phyloP scores from a whole-genome alignment of 2,113 vertebrate genomes.

The Thunnus maccoyii region DNA sequence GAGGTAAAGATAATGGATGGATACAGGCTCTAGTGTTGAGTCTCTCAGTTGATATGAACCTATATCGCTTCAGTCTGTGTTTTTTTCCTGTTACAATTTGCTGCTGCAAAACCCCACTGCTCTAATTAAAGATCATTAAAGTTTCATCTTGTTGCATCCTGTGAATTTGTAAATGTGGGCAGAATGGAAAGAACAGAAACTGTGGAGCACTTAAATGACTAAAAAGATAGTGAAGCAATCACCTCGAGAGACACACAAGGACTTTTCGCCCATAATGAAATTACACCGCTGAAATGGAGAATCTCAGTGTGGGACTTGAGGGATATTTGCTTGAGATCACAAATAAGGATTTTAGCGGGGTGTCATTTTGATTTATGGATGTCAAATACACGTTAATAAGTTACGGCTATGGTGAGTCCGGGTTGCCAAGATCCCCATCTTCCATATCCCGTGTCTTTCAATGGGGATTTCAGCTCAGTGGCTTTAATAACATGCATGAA shows the following conservation, averaged over 20 bases:
- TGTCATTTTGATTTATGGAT: conserved; percentile 73
- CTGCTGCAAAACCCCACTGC: background rate
- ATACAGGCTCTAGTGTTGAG: too few relatives aligned
- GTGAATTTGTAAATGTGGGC: background rate
- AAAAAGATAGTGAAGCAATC: background rate
- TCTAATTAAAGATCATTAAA: background rate
- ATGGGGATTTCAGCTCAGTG: conserved; percentile 88
- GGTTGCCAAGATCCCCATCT: conserved; percentile 87
- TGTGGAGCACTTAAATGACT: background rate
- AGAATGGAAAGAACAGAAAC: conserved; percentile 13
- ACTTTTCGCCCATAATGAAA: conserved; percentile 10
- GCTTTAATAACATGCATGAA: conserved; percentile 96
- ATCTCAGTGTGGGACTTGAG: conserved; percentile 11
- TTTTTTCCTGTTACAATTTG: background rate
- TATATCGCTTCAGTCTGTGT: too few relatives aligned
- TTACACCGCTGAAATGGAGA: background rate
- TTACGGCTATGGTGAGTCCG: conserved; percentile 85
- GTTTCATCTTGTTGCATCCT: background rate
- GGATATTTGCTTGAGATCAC: conserved; percentile 38
- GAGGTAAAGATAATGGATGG: too few relatives aligned
- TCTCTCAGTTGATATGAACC: too few relatives aligned
- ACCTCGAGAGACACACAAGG: background rate
- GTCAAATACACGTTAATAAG: conserved; percentile 85
- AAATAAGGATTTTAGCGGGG: conserved; percentile 24
- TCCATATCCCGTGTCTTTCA: conserved; percentile 88